Evolutionary conservation across 2,113 vertebrate genomes (phyloP).

Genomic region (Odobenus rosmarus): DNA sequence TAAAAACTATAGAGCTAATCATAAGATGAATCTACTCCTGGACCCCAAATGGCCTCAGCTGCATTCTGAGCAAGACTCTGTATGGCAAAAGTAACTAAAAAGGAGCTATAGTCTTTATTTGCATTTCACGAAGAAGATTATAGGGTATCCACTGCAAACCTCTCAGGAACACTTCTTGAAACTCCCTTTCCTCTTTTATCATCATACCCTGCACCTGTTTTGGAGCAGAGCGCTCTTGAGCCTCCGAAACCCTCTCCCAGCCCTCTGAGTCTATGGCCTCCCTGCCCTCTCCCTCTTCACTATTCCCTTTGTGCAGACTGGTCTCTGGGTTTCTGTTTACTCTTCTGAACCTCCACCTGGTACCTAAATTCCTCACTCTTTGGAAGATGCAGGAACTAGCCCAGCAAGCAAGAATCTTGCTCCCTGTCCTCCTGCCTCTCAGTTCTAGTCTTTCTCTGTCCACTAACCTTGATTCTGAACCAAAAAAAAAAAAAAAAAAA

Average conservation of each 20-base stretch:
- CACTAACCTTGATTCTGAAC: background rate
- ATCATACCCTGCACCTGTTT: background rate
- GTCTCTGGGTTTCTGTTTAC: background rate
- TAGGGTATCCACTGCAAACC: background rate
- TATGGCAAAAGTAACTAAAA: background rate
- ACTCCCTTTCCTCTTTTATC: background rate
- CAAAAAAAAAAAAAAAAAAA: too few species aligned
- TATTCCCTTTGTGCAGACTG: background rate
- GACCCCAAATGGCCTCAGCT: background rate
- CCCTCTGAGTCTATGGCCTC: background rate
- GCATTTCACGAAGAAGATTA: background rate
- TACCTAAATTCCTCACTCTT: background rate
- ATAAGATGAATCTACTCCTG: background rate
- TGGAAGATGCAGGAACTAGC: background rate
- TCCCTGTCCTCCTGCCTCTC: background rate
- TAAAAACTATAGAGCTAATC: background rate
- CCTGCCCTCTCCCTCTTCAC: background rate
- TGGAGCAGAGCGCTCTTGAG: background rate
- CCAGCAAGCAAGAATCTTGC: background rate
- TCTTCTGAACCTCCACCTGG: background rate
- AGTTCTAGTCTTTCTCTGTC: background rate
- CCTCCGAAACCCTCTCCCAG: background rate
- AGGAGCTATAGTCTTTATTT: background rate
- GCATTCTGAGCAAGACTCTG: background rate
- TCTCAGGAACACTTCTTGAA: background rate